Evolutionary conservation across 2,888 invertebrate species (phyloP).

Genomic region (Rhagonycha lutea): DNA sequence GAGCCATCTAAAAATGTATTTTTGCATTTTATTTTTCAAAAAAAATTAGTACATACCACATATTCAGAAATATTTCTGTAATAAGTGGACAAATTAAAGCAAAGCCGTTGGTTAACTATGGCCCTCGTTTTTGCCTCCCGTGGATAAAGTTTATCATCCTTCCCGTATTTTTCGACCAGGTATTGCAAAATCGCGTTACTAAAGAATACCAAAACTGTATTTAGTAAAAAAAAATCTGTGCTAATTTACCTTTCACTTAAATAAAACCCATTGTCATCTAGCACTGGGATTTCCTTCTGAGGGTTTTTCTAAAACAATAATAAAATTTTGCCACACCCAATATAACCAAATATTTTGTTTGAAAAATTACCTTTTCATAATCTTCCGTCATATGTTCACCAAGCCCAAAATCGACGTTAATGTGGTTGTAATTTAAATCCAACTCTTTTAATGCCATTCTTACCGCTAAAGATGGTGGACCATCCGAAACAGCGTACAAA

Average conservation of each 20-base stretch:
- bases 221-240: background rate
- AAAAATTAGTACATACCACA: constrained; percentile 57
- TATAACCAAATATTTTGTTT: background rate
- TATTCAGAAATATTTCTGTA: constrained; percentile 71
- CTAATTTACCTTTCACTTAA: constrained; percentile 72
- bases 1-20: constrained; percentile 66
- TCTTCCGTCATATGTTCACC: constrained; percentile 77
- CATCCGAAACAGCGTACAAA: constrained; percentile 75
- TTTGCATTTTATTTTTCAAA: background rate
- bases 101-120: constrained; percentile 76
- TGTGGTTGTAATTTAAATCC: constrained; percentile 65
- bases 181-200: constrained; percentile 70
- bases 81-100: constrained; percentile 77
- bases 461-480: constrained; percentile 77
- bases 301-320: constrained; percentile 68
- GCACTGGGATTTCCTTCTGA: constrained; percentile 76
- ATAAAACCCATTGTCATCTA: constrained; percentile 79
- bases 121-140: constrained; percentile 71
- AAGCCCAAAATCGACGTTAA: constrained; percentile 70
- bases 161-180: constrained; percentile 75
- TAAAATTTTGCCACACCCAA: constrained; percentile 28
- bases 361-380: constrained; percentile 63
- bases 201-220: constrained; percentile 38
- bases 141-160: constrained; percentile 70
- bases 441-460: constrained; percentile 69